phyloP scores from a whole-genome alignment of 2,888 invertebrate genomes.

The Eilema sororculum region DNA sequence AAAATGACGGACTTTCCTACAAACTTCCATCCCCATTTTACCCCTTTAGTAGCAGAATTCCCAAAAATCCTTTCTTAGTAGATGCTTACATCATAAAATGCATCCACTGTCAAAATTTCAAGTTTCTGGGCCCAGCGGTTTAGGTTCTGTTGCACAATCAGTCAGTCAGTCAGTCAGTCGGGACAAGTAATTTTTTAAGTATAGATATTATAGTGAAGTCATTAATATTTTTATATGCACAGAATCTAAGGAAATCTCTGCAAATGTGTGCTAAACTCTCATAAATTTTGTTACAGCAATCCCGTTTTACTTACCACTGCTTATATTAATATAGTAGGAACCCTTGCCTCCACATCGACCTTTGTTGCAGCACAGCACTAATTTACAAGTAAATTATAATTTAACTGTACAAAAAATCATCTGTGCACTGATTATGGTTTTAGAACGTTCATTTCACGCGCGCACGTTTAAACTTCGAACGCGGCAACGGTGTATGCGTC shows the following conservation, averaged over 20 bases:
- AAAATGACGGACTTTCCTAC: too few species aligned
- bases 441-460: slow-evolving; percentile 62
- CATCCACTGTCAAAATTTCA: too few species aligned
- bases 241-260: background rate
- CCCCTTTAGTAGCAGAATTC: too few species aligned
- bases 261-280: slow-evolving; percentile 55
- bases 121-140: too few species aligned
- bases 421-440: slow-evolving; percentile 55
- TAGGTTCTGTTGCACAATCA: too few species aligned
- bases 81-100: too few species aligned
- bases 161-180: too few species aligned
- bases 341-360: slow-evolving; percentile 60
- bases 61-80: too few species aligned
- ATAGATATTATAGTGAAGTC: background rate
- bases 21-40: too few species aligned
- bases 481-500: slow-evolving; percentile 49
- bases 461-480: slow-evolving; percentile 53
- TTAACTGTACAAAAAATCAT: slow-evolving; percentile 50
- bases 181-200: too few species aligned
- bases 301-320: slow-evolving; percentile 73
- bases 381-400: slow-evolving; percentile 48
- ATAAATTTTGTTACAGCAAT: slow-evolving; percentile 57
- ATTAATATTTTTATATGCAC: background rate
- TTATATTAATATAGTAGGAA: slow-evolving; percentile 59
- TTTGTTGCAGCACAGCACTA: slow-evolving; percentile 52